Conservation (phyloP, 2,797 vertebrate genomes). For the Apogon talboti region DNA sequence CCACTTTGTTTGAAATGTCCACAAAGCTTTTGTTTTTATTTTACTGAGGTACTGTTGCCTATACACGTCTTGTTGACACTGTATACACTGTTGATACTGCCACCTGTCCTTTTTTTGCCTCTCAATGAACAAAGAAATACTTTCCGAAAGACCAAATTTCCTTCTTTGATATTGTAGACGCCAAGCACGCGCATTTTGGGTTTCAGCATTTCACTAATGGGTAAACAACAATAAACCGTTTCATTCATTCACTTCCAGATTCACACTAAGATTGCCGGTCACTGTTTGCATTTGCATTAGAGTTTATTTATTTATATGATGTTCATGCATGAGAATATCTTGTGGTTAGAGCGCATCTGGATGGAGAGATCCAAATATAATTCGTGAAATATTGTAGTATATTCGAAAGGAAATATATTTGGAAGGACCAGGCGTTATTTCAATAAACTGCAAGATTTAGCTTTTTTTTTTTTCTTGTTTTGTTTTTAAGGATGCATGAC, state of each 20-base stretch:
- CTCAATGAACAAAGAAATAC: conserved; percentile 59
- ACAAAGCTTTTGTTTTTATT: conserved; percentile 82
- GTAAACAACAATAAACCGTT: conserved; percentile 10
- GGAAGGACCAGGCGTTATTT: too few relatives aligned
- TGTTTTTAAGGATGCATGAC: not conserved
- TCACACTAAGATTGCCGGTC: too few relatives aligned
- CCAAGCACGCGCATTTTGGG: conserved; percentile 20
- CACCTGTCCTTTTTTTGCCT: conserved; percentile 73
- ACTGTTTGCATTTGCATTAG: too few relatives aligned
- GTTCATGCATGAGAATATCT: too few relatives aligned
- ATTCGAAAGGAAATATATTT: conserved; percentile 53
- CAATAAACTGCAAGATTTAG: not conserved
- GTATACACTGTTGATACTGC: conserved; percentile 75
- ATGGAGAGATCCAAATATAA: not conserved
- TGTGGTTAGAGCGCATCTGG: too few relatives aligned
- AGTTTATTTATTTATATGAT: not conserved
- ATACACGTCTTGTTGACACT: conserved; percentile 85
- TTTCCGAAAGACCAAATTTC: conserved; percentile 44
- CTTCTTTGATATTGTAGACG: conserved; percentile 44
- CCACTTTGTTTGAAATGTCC: conserved; percentile 82
- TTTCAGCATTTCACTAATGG: conserved; percentile 1
- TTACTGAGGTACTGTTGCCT: conserved; percentile 77
- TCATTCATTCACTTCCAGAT: too few relatives aligned
- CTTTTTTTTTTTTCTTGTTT: too few relatives aligned
- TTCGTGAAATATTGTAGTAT: not conserved